Evolutionary conservation across 2,888 invertebrate species (phyloP), one percentile per base, ranked within the genome.

Genomic region (Watsonalla cultraria): DNA sequence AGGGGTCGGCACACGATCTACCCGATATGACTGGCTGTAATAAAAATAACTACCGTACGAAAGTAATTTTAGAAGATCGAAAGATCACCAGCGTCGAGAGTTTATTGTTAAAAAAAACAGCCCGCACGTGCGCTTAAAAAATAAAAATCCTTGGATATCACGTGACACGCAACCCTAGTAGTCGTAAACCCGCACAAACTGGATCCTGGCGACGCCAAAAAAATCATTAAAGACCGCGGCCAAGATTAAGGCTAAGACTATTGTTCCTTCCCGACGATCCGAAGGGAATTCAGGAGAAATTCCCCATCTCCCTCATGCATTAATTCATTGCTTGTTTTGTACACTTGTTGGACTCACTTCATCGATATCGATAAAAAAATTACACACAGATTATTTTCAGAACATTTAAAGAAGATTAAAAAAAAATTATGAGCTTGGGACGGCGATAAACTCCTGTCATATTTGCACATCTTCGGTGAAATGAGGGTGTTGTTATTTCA

Each of bases 231-330:
- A 66, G 66, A 72, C 72, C 69, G 65, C 56, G 74, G 67, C 67
- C 74, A 72, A 80, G 86, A 86, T 87, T 87, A 86, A 88, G 86
- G 82, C 84, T 84, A 83, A 86, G 78, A 84, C 89, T 86, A 89
- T 90, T 90, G 90, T 90, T 86, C 88, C 80, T 86, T 83, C 69
- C 72, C 65, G 68, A 68, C 80, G 68, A 64, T 63, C 58, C 62
- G 62, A 65, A 67, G 71, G 77, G 84, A 85, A 84, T 78, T 86
- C 83, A 65, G 68, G 71, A 78, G 84, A 85, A 84, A 78, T 86
- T 84, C 82, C 65, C 68, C 64, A 72, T 68, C 72, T 76, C 76
- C 37, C 82, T 88, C 89, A 90, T 90, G 88, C 87, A 89, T 90
- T 83, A 86, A 90, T 90, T 88, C 88, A 89, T 87, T 84, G 79